Conservation (phyloP, 2,797 vertebrate genomes). For the Darevskia mixta region DNA sequence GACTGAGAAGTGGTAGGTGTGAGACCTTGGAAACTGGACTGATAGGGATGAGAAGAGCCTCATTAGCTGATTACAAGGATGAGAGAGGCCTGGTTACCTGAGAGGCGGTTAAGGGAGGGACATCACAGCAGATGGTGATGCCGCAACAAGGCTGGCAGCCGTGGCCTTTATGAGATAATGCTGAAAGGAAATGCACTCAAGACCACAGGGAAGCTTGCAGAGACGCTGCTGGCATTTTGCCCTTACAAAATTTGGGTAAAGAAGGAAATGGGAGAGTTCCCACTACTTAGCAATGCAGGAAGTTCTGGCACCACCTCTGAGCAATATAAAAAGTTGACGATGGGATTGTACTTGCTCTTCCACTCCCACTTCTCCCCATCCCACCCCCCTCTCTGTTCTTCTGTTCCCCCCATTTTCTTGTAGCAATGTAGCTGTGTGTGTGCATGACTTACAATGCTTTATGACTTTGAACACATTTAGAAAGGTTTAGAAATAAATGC, state of each 20-base stretch:
- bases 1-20: background rate
- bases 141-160: background rate
- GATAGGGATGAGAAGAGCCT: background rate
- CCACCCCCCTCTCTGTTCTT: background rate
- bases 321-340: background rate
- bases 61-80: background rate
- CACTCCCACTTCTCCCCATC: background rate
- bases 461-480: background rate
- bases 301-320: background rate
- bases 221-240: background rate
- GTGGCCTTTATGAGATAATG: background rate
- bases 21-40: background rate
- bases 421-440: background rate
- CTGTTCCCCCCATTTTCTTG: background rate
- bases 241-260: background rate
- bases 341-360: background rate
- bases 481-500: background rate
- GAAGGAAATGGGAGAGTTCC: background rate
- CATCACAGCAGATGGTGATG: background rate
- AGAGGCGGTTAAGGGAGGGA: background rate
- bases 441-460: background rate
- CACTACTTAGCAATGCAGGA: background rate
- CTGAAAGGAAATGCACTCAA: background rate
- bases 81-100: background rate
- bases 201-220: background rate